phyloP scores from a whole-genome alignment of 2,113 vertebrate genomes.

The Paramisgurnus dabryanus region DNA sequence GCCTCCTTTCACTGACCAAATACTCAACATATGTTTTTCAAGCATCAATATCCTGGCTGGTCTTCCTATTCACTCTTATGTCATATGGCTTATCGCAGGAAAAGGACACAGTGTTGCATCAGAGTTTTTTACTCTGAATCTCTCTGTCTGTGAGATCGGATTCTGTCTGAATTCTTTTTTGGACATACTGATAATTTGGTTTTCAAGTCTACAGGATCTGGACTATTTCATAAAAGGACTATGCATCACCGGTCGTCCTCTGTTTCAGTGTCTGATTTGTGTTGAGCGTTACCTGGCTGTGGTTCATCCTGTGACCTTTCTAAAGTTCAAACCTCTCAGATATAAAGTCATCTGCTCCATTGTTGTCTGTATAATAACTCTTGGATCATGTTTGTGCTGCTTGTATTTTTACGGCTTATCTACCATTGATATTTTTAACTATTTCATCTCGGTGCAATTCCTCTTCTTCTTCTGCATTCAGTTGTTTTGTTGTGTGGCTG shows the following conservation, averaged over 20 bases:
- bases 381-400: background rate
- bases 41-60: background rate
- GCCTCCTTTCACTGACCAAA: background rate
- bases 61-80: background rate
- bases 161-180: background rate
- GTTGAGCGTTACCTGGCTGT: background rate
- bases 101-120: background rate
- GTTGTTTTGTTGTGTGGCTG: constrained; percentile 18
- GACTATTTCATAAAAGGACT: background rate
- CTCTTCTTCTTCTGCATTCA: background rate
- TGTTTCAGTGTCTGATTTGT: background rate
- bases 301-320: constrained; percentile 9
- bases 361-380: background rate
- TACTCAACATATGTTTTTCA: too few relatives aligned
- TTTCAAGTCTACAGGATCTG: background rate
- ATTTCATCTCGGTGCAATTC: background rate
- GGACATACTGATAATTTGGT: too few relatives aligned
- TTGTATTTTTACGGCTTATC: too few relatives aligned
- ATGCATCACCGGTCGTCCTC: background rate
- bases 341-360: constrained; percentile 2
- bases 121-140: background rate
- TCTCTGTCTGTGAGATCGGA: background rate
- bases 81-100: background rate
- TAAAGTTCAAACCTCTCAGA: constrained; percentile 25
- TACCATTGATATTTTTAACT: too few relatives aligned